Evolutionary conservation across 2,797 vertebrate species (phyloP), one percentile per base, ranked within the genome.

Genomic region (Artibeus jamaicensis): DNA sequence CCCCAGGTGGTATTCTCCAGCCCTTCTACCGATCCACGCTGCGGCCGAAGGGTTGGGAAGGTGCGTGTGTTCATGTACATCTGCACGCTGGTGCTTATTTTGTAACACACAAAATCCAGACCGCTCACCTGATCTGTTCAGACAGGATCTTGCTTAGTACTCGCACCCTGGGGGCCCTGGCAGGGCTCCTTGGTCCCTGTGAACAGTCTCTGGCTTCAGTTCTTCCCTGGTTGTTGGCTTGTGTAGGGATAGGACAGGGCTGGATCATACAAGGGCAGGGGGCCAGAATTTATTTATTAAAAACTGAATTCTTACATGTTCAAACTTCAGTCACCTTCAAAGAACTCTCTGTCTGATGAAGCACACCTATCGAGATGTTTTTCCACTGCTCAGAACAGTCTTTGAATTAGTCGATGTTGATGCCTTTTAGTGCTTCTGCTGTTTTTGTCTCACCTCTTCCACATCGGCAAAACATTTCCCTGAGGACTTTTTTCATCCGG

Each of bases 41-140:
- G 7, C 53, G 14, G 70, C 62, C 39, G 46, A 3, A 73, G 70
- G n/a, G 10, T 55, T 29, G 8, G 55, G 76, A 62, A 87, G n/a
- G 3, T 1, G 16, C 7, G 3, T 29, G 9, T 26, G 9, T 39
- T 5, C 67, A 9, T 11, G 55, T 32, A 5, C 32, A 15, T 7
- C 14, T 32, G 19, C 1, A 0, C 3, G n/a, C 65, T 34, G 4
- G n/a, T 19, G 14, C 59, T 59, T 46, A 32, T 77, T 19, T 89
- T 46, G 53, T 83, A 73, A 48, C 21, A 2, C 46, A 46, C 48
- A 3, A 15, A 37, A 71, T 76, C 59, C 83, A 90, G 2, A 65
- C 42, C 21, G 42, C 24, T 65, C 59, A 65, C 37, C 21, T 50
- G 48, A 46, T 37, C 83, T 37, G 26, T 53, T 79, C 34, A 73